phyloP scores from a whole-genome alignment of 2,888 invertebrate species.

The Phytoseiulus persimilis region DNA sequence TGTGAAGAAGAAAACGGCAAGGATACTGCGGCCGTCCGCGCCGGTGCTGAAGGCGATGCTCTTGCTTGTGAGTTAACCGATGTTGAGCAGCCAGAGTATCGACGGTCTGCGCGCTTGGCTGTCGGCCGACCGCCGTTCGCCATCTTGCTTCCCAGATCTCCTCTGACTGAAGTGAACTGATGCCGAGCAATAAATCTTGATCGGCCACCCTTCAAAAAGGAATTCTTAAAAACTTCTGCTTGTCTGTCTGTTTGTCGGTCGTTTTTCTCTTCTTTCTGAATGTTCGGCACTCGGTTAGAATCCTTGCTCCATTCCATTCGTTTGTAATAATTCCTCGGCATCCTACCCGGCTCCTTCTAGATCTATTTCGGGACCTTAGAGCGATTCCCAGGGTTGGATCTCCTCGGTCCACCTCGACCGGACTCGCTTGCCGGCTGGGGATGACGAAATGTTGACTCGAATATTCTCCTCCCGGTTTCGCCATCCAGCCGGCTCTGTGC shows the following conservation, averaged over 20 bases:
- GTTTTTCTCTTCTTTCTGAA: neutral
- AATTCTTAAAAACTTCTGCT: conserved; percentile 36
- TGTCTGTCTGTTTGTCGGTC: neutral
- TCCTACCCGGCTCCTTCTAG: neutral
- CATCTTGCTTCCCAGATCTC: conserved; percentile 5
- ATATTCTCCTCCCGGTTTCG: neutral
- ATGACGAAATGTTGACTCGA: neutral
- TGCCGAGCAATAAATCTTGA: conserved; percentile 31
- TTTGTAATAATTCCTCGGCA: neutral
- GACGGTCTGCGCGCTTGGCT: neutral
- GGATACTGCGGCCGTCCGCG: neutral
- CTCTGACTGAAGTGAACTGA: conserved; percentile 5
- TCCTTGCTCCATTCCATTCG: neutral
- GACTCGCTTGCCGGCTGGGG: neutral
- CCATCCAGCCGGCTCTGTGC: neutral
- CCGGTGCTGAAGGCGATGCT: too few species aligned
- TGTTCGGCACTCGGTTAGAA: neutral
- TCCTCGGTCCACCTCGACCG: neutral
- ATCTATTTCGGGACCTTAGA: neutral
- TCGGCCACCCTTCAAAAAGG: conserved; percentile 15
- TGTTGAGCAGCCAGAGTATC: neutral
- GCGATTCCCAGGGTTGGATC: too few species aligned
- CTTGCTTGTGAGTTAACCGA: neutral
- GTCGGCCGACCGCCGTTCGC: neutral
- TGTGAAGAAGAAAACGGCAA: neutral